These are phyloP conservation scores for Notechis scutatus DNA, from an alignment of 2,113 vertebrate species.

Conservation along the genomic window DNA sequence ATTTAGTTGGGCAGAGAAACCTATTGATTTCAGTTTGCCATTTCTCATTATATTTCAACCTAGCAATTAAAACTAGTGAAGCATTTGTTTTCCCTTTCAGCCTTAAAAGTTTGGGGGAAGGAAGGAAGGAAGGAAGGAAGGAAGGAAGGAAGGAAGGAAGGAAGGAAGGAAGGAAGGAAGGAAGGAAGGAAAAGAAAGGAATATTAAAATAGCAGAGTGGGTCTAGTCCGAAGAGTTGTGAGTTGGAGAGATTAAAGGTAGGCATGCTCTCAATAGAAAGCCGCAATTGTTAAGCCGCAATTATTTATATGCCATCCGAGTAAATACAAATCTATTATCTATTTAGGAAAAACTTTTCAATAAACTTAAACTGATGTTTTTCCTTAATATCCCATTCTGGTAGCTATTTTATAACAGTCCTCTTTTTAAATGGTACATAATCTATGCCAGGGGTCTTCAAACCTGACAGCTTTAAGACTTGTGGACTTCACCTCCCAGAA, in stretches of 20 bases:
- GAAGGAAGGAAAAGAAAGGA: not conserved
- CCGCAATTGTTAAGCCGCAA: accelerated
- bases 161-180: not conserved
- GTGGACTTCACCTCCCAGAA: too few species aligned
- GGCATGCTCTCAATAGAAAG: accelerated
- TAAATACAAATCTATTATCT: too few species aligned
- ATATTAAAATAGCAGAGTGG: conserved; percentile 23
- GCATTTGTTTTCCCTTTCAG: not conserved
- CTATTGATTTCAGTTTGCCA: not conserved
- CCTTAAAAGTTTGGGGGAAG: not conserved
- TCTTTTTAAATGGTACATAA: too few species aligned
- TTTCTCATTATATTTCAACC: not conserved
- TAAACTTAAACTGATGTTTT: too few species aligned
- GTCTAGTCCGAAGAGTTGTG: accelerated
- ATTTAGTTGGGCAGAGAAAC: not conserved
- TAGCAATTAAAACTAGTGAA: not conserved
- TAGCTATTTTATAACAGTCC: too few species aligned
- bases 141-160: not conserved
- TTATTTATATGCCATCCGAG: not conserved
- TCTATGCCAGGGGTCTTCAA: too few species aligned
- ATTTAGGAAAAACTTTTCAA: too few species aligned
- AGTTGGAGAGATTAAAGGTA: not conserved
- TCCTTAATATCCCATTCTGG: too few species aligned
- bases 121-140: not conserved
- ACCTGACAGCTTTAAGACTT: too few species aligned